Percentiles rank a stretch among this genome's conserved stretches.
These are phyloP conservation scores for Himalopsyche tibetana DNA, from an alignment of 2,888 invertebrate genomes.

Conservation along the genomic window DNA sequence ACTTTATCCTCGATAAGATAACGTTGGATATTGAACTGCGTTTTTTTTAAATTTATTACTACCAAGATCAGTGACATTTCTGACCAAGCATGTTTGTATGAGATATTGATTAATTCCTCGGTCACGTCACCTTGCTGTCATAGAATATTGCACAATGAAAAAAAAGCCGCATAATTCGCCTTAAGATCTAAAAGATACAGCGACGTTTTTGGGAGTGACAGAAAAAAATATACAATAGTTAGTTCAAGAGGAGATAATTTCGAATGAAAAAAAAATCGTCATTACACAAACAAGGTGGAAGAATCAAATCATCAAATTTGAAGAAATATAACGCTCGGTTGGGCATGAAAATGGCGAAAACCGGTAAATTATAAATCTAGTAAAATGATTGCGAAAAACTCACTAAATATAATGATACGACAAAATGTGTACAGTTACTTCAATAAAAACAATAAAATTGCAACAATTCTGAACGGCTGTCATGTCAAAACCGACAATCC, in stretches of 20 bases:
- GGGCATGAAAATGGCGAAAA: neutral
- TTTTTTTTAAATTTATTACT: too few relatives aligned
- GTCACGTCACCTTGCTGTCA: too few relatives aligned
- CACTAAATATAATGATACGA: constrained; percentile 4
- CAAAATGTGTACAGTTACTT: constrained; percentile 9
- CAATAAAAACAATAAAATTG: constrained; percentile 35
- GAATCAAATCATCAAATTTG: neutral
- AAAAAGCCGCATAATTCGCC: too few relatives aligned
- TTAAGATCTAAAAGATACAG: too few relatives aligned
- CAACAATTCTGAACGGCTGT: neutral
- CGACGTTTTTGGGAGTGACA: too few relatives aligned
- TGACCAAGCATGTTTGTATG: too few relatives aligned
- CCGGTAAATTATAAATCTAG: neutral
- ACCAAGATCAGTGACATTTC: too few relatives aligned
- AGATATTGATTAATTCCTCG: too few relatives aligned
- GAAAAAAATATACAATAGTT: neutral
- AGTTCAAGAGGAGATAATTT: neutral
- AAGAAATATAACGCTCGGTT: neutral
- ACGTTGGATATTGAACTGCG: too few relatives aligned
- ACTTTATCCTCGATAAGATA: too few relatives aligned
- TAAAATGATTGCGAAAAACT: neutral
- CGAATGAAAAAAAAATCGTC: neutral
- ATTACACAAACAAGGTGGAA: neutral
- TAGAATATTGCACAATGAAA: too few relatives aligned
- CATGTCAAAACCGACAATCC: constrained; percentile 25